These are phyloP conservation scores for Thereva nobilitata DNA, from an alignment of 2,888 invertebrate species.

Conservation along the genomic window DNA sequence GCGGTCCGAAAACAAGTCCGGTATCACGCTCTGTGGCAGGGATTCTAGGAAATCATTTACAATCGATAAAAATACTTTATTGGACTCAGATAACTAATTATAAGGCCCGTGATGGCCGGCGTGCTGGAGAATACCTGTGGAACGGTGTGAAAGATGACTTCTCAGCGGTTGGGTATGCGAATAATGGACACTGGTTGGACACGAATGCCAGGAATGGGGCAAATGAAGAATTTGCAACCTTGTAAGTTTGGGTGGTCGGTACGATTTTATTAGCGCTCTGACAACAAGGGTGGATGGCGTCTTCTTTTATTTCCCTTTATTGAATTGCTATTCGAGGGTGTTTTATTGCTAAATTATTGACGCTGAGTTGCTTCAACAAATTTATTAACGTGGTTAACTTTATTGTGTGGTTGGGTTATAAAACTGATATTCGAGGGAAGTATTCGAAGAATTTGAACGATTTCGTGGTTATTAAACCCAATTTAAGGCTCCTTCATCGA, in stretches of 20 bases:
- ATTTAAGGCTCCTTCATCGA: too few species aligned
- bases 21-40: conserved; percentile 11
- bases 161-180: conserved; percentile 45
- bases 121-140: too few species aligned
- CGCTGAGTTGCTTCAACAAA: too few species aligned
- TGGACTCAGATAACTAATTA: conserved; percentile 45
- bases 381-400: too few species aligned
- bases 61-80: conserved; percentile 45
- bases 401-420: too few species aligned
- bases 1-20: neutral
- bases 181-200: neutral
- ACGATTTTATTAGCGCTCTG: conserved; percentile 58
- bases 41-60: conserved; percentile 47
- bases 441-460: too few species aligned
- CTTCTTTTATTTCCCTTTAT: too few species aligned
- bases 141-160: conserved; percentile 46
- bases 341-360: too few species aligned
- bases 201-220: conserved; percentile 1
- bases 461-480: too few species aligned
- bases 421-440: too few species aligned
- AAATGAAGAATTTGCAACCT: conserved; percentile 9
- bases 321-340: too few species aligned
- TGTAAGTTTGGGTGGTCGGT: conserved; percentile 53
- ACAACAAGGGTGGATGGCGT: neutral
- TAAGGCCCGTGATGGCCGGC: conserved; percentile 32